phyloP scores from a whole-genome alignment of 2,888 invertebrate species.

The Epirrhoe alternata region DNA sequence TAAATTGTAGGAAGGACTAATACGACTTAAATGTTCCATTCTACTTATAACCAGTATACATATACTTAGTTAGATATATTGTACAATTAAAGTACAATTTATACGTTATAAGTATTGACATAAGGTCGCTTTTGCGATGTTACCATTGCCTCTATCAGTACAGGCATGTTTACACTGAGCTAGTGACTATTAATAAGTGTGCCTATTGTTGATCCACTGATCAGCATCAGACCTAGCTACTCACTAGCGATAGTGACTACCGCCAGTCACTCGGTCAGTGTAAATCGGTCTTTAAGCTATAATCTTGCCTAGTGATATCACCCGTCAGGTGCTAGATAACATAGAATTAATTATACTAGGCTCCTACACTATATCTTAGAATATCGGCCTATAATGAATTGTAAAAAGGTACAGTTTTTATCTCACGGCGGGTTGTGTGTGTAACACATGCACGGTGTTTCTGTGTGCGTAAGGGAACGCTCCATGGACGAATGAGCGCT shows the following conservation, averaged over 20 bases:
- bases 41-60: not conserved
- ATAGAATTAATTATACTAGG: constrained; percentile 4
- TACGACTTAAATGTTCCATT: not conserved
- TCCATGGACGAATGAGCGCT: no score
- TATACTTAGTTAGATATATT: constrained; percentile 4
- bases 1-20: not conserved
- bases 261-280: not conserved
- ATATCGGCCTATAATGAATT: not conserved
- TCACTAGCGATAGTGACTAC: no score
- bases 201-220: no score
- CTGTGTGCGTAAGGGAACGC: no score
- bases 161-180: not conserved
- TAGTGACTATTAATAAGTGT: not conserved
- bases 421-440: no score
- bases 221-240: no score
- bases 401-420: no score
- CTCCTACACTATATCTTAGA: not conserved
- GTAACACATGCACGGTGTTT: no score
- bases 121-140: constrained; percentile 26
- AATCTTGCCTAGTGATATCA: constrained; percentile 17
- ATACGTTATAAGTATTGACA: constrained; percentile 4
- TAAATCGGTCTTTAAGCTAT: not conserved
- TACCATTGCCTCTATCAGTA: constrained; percentile 13
- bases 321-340: constrained; percentile 11
- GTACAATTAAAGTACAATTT: constrained; percentile 20